Percentiles rank a stretch among this genome's conserved stretches.
phyloP scores from a whole-genome alignment of 2,888 invertebrate species.

The Pollenia angustigena region DNA sequence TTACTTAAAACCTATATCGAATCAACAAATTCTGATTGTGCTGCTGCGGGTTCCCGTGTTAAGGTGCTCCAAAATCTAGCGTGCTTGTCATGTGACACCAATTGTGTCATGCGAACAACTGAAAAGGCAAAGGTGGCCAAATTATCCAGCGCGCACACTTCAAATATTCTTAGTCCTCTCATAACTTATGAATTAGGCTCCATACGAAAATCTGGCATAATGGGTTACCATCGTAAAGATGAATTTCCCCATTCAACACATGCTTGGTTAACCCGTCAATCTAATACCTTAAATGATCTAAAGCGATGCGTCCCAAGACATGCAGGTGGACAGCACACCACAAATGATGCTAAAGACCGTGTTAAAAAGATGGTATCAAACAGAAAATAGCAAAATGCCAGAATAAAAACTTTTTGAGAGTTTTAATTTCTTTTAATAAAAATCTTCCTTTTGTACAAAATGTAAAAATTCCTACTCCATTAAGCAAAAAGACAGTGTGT shows the following conservation, averaged over 20 bases:
- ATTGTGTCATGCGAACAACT: slow-evolving; percentile 89
- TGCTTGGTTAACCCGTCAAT: slow-evolving; percentile 77
- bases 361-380: slow-evolving; percentile 83
- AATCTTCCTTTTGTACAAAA: too few species aligned
- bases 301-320: slow-evolving; percentile 86
- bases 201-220: slow-evolving; percentile 80
- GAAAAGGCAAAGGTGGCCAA: slow-evolving; percentile 85
- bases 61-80: slow-evolving; percentile 89
- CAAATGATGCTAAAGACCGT: slow-evolving; percentile 89
- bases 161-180: slow-evolving; percentile 88
- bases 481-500: too few species aligned
- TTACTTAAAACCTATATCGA: slow-evolving; percentile 79
- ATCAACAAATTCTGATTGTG: slow-evolving; percentile 84
- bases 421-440: too few species aligned
- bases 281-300: slow-evolving; percentile 52
- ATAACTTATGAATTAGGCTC: slow-evolving; percentile 89
- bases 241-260: slow-evolving; percentile 78
- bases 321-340: slow-evolving; percentile 91
- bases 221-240: slow-evolving; percentile 81
- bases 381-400: slow-evolving; percentile 73
- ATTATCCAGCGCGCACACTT: slow-evolving; percentile 86
- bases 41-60: slow-evolving; percentile 90
- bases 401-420: too few species aligned
- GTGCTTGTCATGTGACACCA: slow-evolving; percentile 91
- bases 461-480: too few species aligned